Evolutionary conservation across 2,888 invertebrate species (phyloP), one percentile per base, ranked within the genome.

Genomic region (Eristalinus aeneus): DNA sequence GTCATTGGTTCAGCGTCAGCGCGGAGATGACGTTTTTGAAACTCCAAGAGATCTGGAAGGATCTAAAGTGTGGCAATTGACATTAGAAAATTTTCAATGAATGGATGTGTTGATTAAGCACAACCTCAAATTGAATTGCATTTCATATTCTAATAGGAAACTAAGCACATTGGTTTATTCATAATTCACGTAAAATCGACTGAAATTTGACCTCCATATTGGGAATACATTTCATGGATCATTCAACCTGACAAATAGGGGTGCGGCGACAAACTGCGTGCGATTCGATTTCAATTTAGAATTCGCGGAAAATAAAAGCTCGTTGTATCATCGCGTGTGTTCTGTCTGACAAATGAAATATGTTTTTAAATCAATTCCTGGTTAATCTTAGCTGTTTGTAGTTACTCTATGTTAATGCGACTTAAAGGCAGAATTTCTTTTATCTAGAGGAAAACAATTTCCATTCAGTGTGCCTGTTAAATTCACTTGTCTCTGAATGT

Each of bases 31-130:
- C 93, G 91, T 74, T 92, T 91, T 89, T 94, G 94, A 89, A 96
- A 96, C 23, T 94, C 93, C 88, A 95, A 94, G 88, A 96, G 91
- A 89, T 95, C 95, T 4, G 96, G 96, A 34, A 96, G 94, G 20
- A 95, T 95, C 93, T 96, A 93, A 9, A 94, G 16, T 12, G n/a
- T n/a, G 16, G 27, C n/a, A 60, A 27, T n/a, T 8, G 46, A 16
- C 27, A 60, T 60, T 60, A 12, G 8, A 16, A 16, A 46, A 46
- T 16, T 4, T 46, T 6, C n/a, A 46, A 46, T n/a, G 39, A 46
- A 16, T n/a, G 39, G 6, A n/a, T 46, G 16, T 46, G 46, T 16
- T 46, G 46, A 16, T 16, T 4, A 39, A n/a, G 0, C n/a, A 39
- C 39, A 39, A 16, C 6, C 39, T 12, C 46, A 39, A 16, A 46